A percentile compares a stretch with the other conserved stretches of the same genome.
Conservation (phyloP, 2,113 vertebrate genomes). For the Gallinago undulata region DNA sequence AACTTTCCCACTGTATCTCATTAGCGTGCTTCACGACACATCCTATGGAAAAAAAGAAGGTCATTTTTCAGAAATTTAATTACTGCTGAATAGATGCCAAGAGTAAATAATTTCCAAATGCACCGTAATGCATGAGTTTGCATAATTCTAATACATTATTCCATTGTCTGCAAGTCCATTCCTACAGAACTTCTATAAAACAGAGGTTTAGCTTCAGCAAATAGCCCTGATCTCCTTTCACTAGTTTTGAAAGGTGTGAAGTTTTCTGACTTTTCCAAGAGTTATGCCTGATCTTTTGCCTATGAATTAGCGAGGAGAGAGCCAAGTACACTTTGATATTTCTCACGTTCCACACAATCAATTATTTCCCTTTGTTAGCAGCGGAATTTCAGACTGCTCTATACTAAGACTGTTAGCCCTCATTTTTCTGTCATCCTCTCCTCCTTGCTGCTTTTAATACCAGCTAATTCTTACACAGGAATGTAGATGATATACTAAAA, state of each 20-base stretch:
- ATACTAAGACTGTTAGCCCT: neutral
- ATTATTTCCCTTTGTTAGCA: neutral
- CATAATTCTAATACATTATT: neutral
- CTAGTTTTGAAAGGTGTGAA: neutral
- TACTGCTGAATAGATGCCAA: neutral
- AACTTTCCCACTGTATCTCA: neutral
- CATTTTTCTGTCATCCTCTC: neutral
- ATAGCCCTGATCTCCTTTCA: neutral
- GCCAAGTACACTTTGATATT: neutral
- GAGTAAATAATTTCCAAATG: conserved; percentile 34
- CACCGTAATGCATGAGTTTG: neutral
- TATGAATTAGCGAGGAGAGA: neutral
- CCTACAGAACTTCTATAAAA: neutral
- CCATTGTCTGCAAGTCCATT: neutral
- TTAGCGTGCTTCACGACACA: neutral
- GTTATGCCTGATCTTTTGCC: neutral
- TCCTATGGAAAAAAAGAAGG: neutral
- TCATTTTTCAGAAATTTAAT: conserved; percentile 31
- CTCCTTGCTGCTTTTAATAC: neutral
- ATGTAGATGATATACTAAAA: neutral
- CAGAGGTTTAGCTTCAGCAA: neutral
- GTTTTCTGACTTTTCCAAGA: neutral
- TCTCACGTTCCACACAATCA: neutral
- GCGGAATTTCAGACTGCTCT: neutral
- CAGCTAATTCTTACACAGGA: neutral